Conservation (phyloP, 2,888 invertebrate genomes). For the Ditula angustiorana region DNA sequence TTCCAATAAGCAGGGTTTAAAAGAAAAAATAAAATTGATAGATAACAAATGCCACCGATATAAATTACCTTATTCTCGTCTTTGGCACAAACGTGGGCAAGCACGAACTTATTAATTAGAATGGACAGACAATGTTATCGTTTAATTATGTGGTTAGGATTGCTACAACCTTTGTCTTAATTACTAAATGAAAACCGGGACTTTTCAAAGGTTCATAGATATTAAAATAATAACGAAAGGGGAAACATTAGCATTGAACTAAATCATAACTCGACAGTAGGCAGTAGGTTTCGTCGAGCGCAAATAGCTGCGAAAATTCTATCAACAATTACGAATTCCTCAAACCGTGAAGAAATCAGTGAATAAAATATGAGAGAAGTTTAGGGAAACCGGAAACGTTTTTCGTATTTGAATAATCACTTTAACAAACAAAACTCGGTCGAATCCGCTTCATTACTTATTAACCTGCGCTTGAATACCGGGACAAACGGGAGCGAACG, state of each 20-base stretch:
- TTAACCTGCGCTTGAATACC: conserved; percentile 75
- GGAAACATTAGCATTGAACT: conserved; percentile 12
- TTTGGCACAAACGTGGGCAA: conserved; percentile 17
- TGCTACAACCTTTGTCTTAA: conserved; percentile 24
- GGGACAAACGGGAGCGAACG: conserved; percentile 60
- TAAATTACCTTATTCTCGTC: conserved; percentile 8
- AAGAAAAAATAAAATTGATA: not conserved
- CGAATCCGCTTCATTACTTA: conserved; percentile 82
- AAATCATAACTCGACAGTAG: conserved; percentile 38
- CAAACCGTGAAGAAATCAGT: conserved; percentile 78
- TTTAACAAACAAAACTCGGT: conserved; percentile 82
- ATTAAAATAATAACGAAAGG: conserved; percentile 15
- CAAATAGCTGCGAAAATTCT: conserved; percentile 59
- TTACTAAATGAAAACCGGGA: conserved; percentile 14
- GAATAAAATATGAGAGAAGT: conserved; percentile 84
- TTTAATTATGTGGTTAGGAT: conserved; percentile 27
- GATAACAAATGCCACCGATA: conserved; percentile 41
- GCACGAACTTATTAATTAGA: conserved; percentile 31
- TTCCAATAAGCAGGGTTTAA: conserved; percentile 14
- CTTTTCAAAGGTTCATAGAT: conserved; percentile 14
- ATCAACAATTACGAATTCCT: conserved; percentile 74
- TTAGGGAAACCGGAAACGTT: conserved; percentile 82
- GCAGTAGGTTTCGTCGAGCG: conserved; percentile 40
- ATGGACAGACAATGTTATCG: conserved; percentile 35
- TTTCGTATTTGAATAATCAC: conserved; percentile 85